phyloP scores from a whole-genome alignment of 30 jellyfish, hydroid and myxozoan species.

The Thelohanellus kitauei region DNA sequence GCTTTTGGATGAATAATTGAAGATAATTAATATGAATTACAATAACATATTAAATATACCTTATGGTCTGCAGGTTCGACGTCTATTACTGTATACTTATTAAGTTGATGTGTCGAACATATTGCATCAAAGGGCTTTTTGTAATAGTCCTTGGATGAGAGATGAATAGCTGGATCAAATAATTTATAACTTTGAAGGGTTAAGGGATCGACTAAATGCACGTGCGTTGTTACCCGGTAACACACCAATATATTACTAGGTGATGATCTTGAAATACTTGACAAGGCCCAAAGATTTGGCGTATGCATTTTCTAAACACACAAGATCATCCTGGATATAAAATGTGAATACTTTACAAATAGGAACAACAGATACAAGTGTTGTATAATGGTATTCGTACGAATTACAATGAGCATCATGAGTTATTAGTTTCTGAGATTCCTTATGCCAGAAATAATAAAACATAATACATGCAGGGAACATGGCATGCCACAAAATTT shows the following conservation, averaged over 20 bases:
- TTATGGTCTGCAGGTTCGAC: too few species aligned
- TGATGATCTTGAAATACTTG: conserved; percentile 10
- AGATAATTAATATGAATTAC: too few species aligned
- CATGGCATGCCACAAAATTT: too few species aligned
- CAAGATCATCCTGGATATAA: conserved; percentile 46
- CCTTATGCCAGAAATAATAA: conserved; percentile 15
- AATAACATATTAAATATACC: too few species aligned
- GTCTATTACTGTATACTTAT: conserved; percentile 37
- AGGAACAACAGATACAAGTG: conserved; percentile 58
- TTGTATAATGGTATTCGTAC: conserved; percentile 33
- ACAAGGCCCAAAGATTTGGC: conserved; percentile 47
- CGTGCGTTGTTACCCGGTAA: conserved; percentile 26
- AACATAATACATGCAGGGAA: too few species aligned
- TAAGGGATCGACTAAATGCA: conserved; percentile 46
- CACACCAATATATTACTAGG: conserved; percentile 38
- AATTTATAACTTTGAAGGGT: conserved; percentile 30
- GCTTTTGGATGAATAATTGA: too few species aligned
- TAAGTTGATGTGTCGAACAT: conserved; percentile 20
- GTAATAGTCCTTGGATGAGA: conserved; percentile 29
- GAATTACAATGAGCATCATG: conserved; percentile 69
- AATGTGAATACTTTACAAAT: conserved; percentile 34
- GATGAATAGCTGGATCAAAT: conserved; percentile 21
- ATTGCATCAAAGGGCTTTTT: conserved; percentile 30
- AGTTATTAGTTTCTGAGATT: conserved; percentile 48
- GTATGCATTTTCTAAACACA: conserved; percentile 26